Evolutionary conservation across 2,113 vertebrate species (phyloP).

Genomic region (Lasiurus borealis): DNA sequence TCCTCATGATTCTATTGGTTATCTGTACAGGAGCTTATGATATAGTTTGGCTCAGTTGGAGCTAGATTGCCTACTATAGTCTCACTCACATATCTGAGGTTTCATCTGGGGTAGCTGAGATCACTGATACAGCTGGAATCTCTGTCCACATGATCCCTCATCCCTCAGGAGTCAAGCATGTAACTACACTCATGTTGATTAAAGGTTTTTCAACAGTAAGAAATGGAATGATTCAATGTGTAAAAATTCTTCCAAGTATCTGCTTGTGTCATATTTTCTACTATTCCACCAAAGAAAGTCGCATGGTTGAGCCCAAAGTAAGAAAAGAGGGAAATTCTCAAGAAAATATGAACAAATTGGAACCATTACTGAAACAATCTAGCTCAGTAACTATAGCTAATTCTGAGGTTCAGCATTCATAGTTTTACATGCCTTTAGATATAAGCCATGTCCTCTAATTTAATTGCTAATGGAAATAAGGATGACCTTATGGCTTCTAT

Average conservation of each 20-base stretch:
- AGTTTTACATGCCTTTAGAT: neutral
- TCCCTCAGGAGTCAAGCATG: neutral
- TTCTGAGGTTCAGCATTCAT: neutral
- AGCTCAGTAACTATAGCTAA: neutral
- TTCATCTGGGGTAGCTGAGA: neutral
- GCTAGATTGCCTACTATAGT: neutral
- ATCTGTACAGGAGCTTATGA: neutral
- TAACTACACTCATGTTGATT: neutral
- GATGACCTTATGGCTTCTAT: neutral
- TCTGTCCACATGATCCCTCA: neutral
- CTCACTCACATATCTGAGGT: neutral
- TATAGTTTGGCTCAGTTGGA: neutral
- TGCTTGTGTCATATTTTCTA: neutral
- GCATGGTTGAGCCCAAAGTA: neutral
- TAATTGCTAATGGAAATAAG: neutral
- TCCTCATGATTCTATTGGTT: neutral
- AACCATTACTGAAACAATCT: neutral
- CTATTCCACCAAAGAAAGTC: neutral
- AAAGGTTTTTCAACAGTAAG: constrained; percentile 5
- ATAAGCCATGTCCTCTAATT: neutral
- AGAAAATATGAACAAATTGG: neutral
- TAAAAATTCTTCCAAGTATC: neutral
- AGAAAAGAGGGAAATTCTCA: neutral
- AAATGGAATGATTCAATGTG: neutral
- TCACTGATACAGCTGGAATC: neutral